Evolutionary conservation across 2,797 vertebrate species (phyloP).

Genomic region (Naso thynnoides): DNA sequence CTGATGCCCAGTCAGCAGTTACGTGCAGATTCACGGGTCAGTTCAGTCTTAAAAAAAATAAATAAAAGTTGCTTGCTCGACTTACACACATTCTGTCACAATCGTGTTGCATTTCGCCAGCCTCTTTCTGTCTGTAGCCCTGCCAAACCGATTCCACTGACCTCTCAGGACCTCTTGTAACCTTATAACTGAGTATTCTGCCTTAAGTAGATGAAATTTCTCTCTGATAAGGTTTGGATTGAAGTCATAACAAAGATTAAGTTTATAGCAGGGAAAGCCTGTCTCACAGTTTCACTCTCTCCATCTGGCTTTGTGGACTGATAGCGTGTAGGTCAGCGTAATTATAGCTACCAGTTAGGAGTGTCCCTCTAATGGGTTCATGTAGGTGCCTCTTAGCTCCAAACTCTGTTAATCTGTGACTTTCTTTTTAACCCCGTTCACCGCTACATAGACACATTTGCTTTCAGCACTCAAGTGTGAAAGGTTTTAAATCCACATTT

Average conservation of each 20-base stretch:
- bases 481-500: conserved; percentile 2
- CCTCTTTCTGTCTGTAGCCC: background rate
- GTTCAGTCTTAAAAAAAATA: background rate
- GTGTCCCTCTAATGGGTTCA: conserved; percentile 38
- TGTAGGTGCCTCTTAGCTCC: conserved; percentile 7
- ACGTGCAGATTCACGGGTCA: conserved; percentile 25
- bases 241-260: conserved; percentile 12
- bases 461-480: background rate
- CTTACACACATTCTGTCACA: too few species aligned
- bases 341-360: conserved; percentile 19
- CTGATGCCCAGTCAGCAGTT: conserved; percentile 59
- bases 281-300: conserved; percentile 5
- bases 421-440: conserved; percentile 1
- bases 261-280: background rate
- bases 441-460: background rate
- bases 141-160: background rate
- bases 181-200: background rate
- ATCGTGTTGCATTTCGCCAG: background rate
- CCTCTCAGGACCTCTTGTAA: conserved; percentile 7
- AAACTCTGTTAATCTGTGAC: conserved; percentile 47
- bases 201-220: background rate
- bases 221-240: conserved; percentile 29
- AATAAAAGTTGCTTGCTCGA: background rate
- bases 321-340: background rate
- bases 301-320: background rate